These are phyloP conservation scores for Micrasema minimum DNA, from an alignment of 1,140 invertebrate species.

Conservation along the genomic window DNA sequence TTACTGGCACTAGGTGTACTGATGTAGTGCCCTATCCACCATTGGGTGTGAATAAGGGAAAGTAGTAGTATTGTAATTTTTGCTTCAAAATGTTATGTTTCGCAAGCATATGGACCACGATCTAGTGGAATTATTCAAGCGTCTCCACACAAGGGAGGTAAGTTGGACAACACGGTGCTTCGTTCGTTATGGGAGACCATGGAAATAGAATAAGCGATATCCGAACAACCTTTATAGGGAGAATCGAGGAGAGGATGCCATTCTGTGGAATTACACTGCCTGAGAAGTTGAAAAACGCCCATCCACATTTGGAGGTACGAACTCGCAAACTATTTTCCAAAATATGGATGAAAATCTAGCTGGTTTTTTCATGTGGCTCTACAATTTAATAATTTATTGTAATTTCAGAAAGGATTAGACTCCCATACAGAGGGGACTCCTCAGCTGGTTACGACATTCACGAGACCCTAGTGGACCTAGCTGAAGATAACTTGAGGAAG, in stretches of 20 bases:
- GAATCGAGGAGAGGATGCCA: constrained; percentile 82
- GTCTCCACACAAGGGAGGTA: constrained; percentile 64
- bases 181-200: constrained; percentile 87
- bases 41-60: no score
- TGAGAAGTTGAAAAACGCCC: constrained; percentile 68
- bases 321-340: no score
- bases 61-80: no score
- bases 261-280: constrained; percentile 77
- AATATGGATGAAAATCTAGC: no score
- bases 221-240: constrained; percentile 75
- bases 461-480: constrained; percentile 71
- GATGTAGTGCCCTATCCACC: no score
- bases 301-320: constrained; percentile 63
- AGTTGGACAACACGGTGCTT: constrained; percentile 80
- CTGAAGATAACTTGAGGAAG: constrained; percentile 44
- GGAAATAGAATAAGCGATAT: constrained; percentile 81
- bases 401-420: constrained; percentile 41
- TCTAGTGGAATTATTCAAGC: constrained; percentile 62
- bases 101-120: constrained; percentile 60
- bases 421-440: constrained; percentile 68
- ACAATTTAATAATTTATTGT: no score
- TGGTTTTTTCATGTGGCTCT: no score
- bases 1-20: no score
- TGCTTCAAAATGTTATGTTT: no score
- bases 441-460: constrained; percentile 83